phyloP scores from a whole-genome alignment of 2,888 invertebrate species.

The Drosophila parthenogenetica region DNA sequence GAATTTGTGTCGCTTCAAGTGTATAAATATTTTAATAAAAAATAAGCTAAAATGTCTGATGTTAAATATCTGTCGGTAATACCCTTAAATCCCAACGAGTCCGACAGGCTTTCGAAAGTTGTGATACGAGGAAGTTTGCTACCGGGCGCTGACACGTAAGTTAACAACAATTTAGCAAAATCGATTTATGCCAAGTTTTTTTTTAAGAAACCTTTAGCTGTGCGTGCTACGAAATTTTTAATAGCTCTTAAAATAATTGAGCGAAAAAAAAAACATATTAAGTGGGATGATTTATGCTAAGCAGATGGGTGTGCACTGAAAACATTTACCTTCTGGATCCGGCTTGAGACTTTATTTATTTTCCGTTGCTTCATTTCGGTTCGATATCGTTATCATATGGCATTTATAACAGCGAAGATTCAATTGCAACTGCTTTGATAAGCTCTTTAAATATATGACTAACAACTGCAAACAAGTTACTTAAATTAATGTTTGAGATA shows the following conservation, averaged over 20 bases:
- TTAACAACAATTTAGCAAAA: constrained; percentile 47
- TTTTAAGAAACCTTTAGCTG: constrained; percentile 12
- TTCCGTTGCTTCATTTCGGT: too few species aligned
- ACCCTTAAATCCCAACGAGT: constrained; percentile 66
- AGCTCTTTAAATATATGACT: constrained; percentile 15
- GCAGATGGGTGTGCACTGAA: constrained; percentile 21
- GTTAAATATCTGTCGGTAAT: constrained; percentile 72
- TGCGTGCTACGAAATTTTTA: constrained; percentile 47
- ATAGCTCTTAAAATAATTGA: constrained; percentile 7
- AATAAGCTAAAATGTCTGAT: constrained; percentile 64
- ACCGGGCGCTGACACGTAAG: constrained; percentile 82
- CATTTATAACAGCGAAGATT: not conserved
- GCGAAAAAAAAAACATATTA: constrained; percentile 3
- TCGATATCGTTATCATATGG: not conserved
- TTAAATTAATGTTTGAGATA: constrained; percentile 13
- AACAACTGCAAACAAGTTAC: constrained; percentile 11
- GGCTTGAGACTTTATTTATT: constrained; percentile 13
- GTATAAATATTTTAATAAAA: not conserved
- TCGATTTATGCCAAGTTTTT: constrained; percentile 43
- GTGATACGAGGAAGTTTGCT: constrained; percentile 76
- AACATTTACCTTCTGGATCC: constrained; percentile 26
- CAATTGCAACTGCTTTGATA: constrained; percentile 21
- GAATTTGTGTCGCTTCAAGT: constrained; percentile 22
- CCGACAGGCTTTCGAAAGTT: constrained; percentile 72
- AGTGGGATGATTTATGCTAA: constrained; percentile 32